These are phyloP conservation scores for Mionectes olivaceus DNA, from an alignment of 2,797 vertebrate species.

Conservation along the genomic window DNA sequence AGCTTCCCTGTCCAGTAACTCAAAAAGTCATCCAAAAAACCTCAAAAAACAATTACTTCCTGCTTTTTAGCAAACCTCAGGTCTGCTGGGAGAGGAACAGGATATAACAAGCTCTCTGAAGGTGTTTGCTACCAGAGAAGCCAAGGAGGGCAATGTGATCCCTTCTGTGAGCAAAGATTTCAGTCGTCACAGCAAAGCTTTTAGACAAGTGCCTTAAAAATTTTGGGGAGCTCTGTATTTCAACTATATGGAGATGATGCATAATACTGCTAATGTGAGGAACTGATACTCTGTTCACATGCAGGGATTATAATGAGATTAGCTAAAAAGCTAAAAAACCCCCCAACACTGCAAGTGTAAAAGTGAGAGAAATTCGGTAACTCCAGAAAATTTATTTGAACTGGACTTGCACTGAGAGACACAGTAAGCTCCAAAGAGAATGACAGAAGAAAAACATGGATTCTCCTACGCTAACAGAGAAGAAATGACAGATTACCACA, in stretches of 20 bases:
- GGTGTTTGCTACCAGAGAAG: not conserved
- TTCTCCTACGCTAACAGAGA: not conserved
- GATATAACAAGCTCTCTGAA: not conserved
- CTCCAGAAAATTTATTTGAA: not conserved
- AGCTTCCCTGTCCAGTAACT: not conserved
- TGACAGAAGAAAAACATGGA: not conserved
- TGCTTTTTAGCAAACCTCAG: not conserved
- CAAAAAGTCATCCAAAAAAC: not conserved
- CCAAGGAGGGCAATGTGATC: not conserved
- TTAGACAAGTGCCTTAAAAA: not conserved
- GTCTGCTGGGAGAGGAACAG: not conserved
- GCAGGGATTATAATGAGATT: not conserved
- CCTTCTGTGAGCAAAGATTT: not conserved
- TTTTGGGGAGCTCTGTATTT: not conserved
- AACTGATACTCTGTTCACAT: not conserved
- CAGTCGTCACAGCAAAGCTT: not conserved
- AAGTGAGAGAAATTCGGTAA: not conserved
- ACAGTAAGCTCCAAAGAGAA: not conserved
- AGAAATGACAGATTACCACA: not conserved
- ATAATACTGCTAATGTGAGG: not conserved
- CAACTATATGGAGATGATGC: not conserved
- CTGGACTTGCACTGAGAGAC: not conserved
- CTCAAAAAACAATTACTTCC: not conserved
- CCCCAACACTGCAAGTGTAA: accelerated
- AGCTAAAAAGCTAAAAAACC: not conserved